Evolutionary conservation across 2,113 vertebrate species (phyloP).

Genomic region (Addax nasomaculatus): DNA sequence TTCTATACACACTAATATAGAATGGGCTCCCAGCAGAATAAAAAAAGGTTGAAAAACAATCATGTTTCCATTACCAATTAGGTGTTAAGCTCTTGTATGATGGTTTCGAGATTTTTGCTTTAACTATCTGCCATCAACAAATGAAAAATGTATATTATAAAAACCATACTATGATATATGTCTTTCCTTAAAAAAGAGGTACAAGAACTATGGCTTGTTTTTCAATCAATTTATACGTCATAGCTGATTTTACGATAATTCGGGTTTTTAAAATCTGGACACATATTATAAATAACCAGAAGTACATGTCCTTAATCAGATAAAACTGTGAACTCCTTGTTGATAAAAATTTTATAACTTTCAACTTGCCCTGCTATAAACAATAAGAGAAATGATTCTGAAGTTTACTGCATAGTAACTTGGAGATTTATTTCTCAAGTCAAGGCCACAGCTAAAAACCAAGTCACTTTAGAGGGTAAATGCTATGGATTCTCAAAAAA

Average conservation of each 20-base stretch:
- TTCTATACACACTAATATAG: background rate
- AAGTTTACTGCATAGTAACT: constrained; percentile 47
- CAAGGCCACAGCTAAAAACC: constrained; percentile 32
- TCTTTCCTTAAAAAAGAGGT: background rate
- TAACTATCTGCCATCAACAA: background rate
- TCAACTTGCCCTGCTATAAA: constrained; percentile 37
- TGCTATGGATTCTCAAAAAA: background rate
- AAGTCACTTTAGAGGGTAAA: background rate
- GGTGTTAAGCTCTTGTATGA: background rate
- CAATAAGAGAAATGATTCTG: constrained; percentile 5
- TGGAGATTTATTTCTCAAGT: constrained; percentile 40
- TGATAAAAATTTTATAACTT: constrained; percentile 58
- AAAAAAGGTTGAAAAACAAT: background rate
- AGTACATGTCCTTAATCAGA: constrained; percentile 38
- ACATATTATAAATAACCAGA: constrained; percentile 43
- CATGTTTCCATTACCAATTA: background rate
- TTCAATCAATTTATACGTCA: constrained; percentile 23
- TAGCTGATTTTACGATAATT: constrained; percentile 52
- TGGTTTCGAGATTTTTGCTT: background rate
- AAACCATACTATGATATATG: background rate
- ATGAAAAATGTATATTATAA: constrained; percentile 21
- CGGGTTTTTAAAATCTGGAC: background rate
- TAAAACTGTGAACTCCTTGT: constrained; percentile 35
- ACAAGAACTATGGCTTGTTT: constrained; percentile 6
- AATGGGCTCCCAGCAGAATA: background rate